Base-by-base conservation (phyloP, 2,797 vertebrate species). In the Halcyon leucocephala region DNA sequence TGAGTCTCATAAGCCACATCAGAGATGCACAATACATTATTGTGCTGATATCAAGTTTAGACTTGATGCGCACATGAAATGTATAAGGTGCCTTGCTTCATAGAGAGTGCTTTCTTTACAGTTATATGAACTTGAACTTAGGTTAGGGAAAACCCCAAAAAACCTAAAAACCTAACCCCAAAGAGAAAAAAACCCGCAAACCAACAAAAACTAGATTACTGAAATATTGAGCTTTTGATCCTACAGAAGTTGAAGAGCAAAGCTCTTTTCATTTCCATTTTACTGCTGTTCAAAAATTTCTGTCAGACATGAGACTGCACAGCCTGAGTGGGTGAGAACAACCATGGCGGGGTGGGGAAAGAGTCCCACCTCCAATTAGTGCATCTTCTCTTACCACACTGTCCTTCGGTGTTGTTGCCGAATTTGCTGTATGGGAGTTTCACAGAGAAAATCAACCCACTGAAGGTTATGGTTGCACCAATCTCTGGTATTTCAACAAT, bases 391-490 rank as follows among this genome's bases (percentile, higher is more conserved):
- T 96, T 97, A 98, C 98, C 98, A 8, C 98, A 98, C 57, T 98
- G 98, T 83, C 98, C 98, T 96, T 98, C 98, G 0, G 98, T 98
- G 90, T 98, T 98, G 96, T 98, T 97, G 67, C 90, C 95, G 24
- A 98, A 98, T 77, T 96, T 97, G 93, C 95, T 97, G 94, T 95
- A 97, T 46, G 98, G 98, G 41, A 98, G 95, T 42, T 98, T 97
- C 54, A 98, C 90, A 0, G 97, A 98, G 96, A 98, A 98, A 82
- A 98, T 97, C 80, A 98, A 41, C n/a, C 98, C 98, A 2, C 97
- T 98, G 79, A 98, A 98, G 70, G 98, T 98, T 86, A 98, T 95
- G 46, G 51, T 91, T 54, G 96, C 96, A 5, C 95, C 95, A 29
- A 98, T 79, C 54, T 97, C 95, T 13, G 82, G 86, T 79, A 98